Evolutionary conservation across 2,888 invertebrate genomes (phyloP).

Genomic region (Leistus spinibarbis): DNA sequence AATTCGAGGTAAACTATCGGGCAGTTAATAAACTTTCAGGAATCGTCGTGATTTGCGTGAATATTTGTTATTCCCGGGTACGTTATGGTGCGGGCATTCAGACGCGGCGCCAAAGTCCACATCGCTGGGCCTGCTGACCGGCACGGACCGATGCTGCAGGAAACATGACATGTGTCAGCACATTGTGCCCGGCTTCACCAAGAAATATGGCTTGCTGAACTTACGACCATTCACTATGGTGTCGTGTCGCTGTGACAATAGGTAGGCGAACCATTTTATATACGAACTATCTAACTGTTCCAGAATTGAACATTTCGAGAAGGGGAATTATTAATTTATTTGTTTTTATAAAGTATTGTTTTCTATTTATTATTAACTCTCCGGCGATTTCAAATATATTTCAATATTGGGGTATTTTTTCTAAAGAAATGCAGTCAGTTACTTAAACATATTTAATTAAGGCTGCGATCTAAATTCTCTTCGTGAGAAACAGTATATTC

Average conservation of each 20-base stretch:
- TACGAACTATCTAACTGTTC: neutral
- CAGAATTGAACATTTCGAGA: neutral
- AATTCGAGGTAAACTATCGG: neutral
- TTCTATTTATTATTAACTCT: no score
- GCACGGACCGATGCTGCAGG: constrained; percentile 75
- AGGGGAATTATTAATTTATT: no score
- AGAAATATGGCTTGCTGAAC: constrained; percentile 70
- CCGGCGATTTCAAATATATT: no score
- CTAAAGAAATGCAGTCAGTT: no score
- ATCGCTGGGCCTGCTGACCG: constrained; percentile 65
- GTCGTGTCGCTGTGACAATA: constrained; percentile 78
- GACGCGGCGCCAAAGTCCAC: constrained; percentile 64
- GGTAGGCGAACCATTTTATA: constrained; percentile 60
- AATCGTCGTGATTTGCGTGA: constrained; percentile 61
- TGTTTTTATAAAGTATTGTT: no score
- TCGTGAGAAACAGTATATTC: no score
- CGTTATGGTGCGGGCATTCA: constrained; percentile 77
- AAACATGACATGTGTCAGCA: constrained; percentile 74
- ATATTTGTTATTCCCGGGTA: constrained; percentile 76
- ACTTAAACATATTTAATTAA: no score
- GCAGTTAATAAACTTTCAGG: constrained; percentile 49
- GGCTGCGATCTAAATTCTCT: no score
- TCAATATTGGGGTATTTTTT: no score
- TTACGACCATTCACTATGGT: constrained; percentile 73
- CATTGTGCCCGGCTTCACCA: constrained; percentile 66